These are phyloP conservation scores for Erpetoichthys calabaricus DNA, from an alignment of 2,797 vertebrate genomes.

Conservation along the genomic window DNA sequence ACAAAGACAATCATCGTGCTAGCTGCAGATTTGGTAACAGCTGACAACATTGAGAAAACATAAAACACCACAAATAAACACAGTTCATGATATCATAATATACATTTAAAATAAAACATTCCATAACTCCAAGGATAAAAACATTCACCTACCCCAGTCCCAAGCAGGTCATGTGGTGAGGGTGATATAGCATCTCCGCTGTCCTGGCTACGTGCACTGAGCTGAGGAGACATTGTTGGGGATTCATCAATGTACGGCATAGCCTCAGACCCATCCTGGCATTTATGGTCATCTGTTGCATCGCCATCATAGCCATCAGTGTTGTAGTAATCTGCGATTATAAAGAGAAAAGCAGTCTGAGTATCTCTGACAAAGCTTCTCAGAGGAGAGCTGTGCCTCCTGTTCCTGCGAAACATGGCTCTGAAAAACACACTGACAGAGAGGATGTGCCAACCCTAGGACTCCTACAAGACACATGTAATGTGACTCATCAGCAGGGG, in stretches of 20 bases:
- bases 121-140: constrained; percentile 1
- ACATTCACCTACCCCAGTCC: constrained; percentile 59
- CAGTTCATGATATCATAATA: too few relatives aligned
- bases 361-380: constrained; percentile 19
- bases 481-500: too few relatives aligned
- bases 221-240: constrained; percentile 92
- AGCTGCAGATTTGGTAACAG: too few relatives aligned
- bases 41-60: too few relatives aligned
- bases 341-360: constrained; percentile 37
- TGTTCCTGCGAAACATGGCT: too few relatives aligned
- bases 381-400: neutral
- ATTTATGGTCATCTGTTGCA: constrained; percentile 79
- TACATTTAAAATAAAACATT: too few relatives aligned
- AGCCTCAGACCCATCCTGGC: constrained; percentile 83
- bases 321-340: constrained; percentile 81
- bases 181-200: constrained; percentile 58
- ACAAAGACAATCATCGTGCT: too few relatives aligned
- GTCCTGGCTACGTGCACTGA: constrained; percentile 69
- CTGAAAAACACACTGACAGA: too few relatives aligned
- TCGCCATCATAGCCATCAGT: constrained; percentile 87
- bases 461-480: too few relatives aligned
- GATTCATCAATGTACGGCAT: constrained; percentile 97
- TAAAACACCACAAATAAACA: too few relatives aligned
- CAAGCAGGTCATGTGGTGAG: constrained; percentile 61
- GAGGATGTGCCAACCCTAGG: too few relatives aligned